These are phyloP conservation scores for Pelobates fuscus DNA, from an alignment of 2,113 vertebrate genomes.

Conservation along the genomic window DNA sequence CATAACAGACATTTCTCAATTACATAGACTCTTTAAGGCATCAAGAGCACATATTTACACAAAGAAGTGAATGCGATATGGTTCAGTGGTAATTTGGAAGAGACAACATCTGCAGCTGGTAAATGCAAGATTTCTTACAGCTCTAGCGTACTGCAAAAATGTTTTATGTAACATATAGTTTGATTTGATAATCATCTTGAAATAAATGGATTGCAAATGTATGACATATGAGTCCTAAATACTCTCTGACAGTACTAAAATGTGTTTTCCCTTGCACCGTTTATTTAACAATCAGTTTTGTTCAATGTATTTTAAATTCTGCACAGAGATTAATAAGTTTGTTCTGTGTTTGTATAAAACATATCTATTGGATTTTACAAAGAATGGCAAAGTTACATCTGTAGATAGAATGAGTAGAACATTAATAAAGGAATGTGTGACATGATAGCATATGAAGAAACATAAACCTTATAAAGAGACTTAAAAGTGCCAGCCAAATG, in stretches of 20 bases:
- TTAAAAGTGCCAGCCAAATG: too few relatives aligned
- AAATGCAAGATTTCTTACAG: constrained; percentile 5
- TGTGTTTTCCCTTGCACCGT: not conserved
- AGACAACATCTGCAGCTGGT: constrained; percentile 25
- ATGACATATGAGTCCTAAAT: not conserved
- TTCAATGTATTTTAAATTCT: not conserved
- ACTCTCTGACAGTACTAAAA: not conserved
- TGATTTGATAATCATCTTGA: constrained; percentile 23
- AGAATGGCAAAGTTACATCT: too few relatives aligned
- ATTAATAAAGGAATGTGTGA: too few relatives aligned
- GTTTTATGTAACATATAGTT: not conserved
- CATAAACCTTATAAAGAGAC: too few relatives aligned
- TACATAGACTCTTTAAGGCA: constrained; percentile 20
- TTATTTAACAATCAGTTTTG: constrained; percentile 6
- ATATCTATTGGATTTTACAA: too few relatives aligned
- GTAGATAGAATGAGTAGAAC: too few relatives aligned
- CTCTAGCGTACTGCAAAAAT: not conserved
- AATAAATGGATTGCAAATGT: constrained; percentile 6
- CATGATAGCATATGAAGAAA: too few relatives aligned
- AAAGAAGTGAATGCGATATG: constrained; percentile 15
- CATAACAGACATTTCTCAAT: constrained; percentile 14
- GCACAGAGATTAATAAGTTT: not conserved
- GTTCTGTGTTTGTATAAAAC: too few relatives aligned
- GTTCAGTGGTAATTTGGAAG: constrained; percentile 17
- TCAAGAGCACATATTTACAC: constrained; percentile 26